A percentile compares a stretch with the other conserved stretches of the same genome.
These are phyloP conservation scores for Gambusia yucatana DNA, from an alignment of 2,797 vertebrate species.

Conservation along the genomic window DNA sequence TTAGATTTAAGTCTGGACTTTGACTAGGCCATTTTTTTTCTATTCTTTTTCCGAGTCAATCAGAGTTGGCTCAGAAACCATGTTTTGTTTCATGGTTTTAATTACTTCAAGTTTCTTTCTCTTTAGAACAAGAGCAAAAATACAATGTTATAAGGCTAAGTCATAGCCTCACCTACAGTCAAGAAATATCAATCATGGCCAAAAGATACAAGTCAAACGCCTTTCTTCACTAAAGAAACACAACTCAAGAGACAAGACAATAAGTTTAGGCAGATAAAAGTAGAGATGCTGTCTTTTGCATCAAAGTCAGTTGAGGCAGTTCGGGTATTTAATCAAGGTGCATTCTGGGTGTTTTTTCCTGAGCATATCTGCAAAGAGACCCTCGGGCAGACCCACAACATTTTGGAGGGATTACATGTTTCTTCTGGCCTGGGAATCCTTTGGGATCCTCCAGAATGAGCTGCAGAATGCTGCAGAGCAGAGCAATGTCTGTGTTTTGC, in stretches of 20 bases:
- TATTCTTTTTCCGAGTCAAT: background rate
- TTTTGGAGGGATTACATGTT: background rate
- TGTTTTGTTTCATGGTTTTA: background rate
- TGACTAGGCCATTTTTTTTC: background rate
- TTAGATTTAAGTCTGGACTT: background rate
- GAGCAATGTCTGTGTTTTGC: background rate
- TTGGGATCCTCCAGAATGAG: background rate
- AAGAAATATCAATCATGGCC: background rate
- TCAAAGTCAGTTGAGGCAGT: background rate
- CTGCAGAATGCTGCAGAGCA: background rate
- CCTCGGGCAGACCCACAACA: background rate
- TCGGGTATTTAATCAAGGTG: background rate
- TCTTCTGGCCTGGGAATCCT: background rate
- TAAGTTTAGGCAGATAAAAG: background rate
- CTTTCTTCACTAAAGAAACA: background rate
- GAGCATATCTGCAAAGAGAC: background rate
- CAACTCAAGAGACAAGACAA: background rate
- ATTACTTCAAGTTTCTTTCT: background rate
- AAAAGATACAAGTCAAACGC: background rate
- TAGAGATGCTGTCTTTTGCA: background rate
- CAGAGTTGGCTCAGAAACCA: background rate
- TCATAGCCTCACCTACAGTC: background rate
- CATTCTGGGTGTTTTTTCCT: background rate
- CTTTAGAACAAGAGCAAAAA: too few relatives aligned
- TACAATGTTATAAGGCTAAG: too few relatives aligned